Percentiles rank a stretch among this genome's conserved stretches.
Conservation (phyloP, 2,797 vertebrate species). For the Sarcoramphus papa region DNA sequence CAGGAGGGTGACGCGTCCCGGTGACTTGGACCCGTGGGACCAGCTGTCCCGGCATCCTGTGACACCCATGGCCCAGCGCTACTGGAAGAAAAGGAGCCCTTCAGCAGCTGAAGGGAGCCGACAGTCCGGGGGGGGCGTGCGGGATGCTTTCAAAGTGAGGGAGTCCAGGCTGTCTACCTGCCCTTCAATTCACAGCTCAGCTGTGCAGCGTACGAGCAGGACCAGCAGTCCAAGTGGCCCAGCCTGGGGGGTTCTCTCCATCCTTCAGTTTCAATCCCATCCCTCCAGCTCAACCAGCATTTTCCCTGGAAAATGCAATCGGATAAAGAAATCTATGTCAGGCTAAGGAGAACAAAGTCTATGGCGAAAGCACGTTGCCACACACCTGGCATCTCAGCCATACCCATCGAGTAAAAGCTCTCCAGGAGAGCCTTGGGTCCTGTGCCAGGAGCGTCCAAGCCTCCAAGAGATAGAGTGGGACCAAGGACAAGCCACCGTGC, state of each 20-base stretch:
- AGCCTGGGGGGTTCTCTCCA: background rate
- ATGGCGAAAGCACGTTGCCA: background rate
- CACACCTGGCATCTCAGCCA: background rate
- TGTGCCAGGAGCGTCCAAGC: background rate
- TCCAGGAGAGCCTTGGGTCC: background rate
- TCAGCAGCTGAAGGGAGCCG: background rate
- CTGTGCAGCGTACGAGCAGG: background rate
- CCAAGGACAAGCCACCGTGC: background rate
- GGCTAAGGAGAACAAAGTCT: background rate
- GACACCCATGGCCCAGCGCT: background rate
- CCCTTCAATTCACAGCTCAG: background rate
- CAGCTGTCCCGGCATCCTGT: background rate
- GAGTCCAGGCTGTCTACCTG: background rate
- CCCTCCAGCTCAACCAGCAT: background rate
- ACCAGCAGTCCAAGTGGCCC: background rate
- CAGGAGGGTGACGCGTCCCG: background rate
- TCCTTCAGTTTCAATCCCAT: background rate
- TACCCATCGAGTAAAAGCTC: background rate
- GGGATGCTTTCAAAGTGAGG: background rate
- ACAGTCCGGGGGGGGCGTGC: accelerated
- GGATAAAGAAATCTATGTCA: background rate
- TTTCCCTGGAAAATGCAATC: background rate
- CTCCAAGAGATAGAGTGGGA: background rate
- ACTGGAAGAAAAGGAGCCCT: background rate
- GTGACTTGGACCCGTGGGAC: background rate